phyloP scores from a whole-genome alignment of 2,797 vertebrate genomes.

The Falco cherrug region DNA sequence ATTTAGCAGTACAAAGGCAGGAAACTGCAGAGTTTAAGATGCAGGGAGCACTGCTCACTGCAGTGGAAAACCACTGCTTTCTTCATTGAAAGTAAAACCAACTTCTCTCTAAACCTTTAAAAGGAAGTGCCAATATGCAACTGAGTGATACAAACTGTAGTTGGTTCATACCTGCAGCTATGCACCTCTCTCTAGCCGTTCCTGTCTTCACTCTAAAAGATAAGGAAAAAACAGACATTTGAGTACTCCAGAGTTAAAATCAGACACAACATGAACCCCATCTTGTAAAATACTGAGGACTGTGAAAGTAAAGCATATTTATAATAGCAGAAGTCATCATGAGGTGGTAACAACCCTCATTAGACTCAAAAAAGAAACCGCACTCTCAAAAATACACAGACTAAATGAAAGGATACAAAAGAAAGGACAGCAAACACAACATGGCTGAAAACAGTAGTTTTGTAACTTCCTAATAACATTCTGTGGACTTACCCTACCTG shows the following conservation, averaged over 20 bases:
- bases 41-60: not conserved
- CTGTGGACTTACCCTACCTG: not conserved
- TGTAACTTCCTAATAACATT: not conserved
- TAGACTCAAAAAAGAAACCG: not conserved
- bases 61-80: not conserved
- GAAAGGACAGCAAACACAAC: not conserved
- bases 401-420: not conserved
- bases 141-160: not conserved
- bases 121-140: not conserved
- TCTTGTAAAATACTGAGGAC: not conserved
- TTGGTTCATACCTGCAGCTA: constrained; percentile 70
- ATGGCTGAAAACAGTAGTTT: not conserved
- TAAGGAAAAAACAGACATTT: constrained; percentile 24
- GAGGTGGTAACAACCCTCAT: not conserved
- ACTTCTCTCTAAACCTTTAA: not conserved
- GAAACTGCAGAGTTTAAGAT: constrained; percentile 20
- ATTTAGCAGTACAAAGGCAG: constrained; percentile 9
- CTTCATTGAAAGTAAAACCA: not conserved
- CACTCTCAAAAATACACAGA: not conserved
- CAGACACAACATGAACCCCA: not conserved
- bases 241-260: not conserved
- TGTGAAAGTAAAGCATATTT: not conserved
- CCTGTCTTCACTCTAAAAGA: constrained; percentile 76
- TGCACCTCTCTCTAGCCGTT: constrained; percentile 34
- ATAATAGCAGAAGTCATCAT: not conserved